Base-by-base conservation (phyloP, 2,797 vertebrate genomes). In the Pseudochirops corinnae region DNA sequence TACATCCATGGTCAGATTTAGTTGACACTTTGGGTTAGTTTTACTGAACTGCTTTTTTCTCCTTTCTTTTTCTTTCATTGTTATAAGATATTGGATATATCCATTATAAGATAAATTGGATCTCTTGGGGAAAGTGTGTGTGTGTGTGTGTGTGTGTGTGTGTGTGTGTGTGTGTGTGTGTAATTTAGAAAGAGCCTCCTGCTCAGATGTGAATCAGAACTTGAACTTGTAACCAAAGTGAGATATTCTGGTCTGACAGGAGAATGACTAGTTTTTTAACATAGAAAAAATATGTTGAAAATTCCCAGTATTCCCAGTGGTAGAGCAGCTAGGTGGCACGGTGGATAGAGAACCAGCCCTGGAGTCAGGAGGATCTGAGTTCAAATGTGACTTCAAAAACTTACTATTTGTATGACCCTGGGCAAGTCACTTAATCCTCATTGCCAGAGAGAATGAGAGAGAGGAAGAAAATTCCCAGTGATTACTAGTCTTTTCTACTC, bases 391-490 rank as follows among this genome's bases (percentile, higher is more conserved):
- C 93, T 96, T 95, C 94, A 94, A 96, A 97, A 96, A 96, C 98
- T 94, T 91, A n/a, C 0, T 56, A 97, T 95, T 97, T 97, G 96
- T 94, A 96, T 98, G 96, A 97, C 96, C 97, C 0, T 3, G 94
- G 46, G 91, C 87, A 95, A 56, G 57, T 96, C 90, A 62, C 12
- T 62, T 33, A 62, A 33, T 3, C 60, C 31, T 62, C 31, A 62
- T 13, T 33, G 58, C 26, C 94, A 95, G 87, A 96, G 62, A 98
- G 96, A 94, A 97, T 97, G 90, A 97, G 92, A 96, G 93, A 96
- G 96, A 95, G 96, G 95, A 62, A 98, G 96, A 94, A 96, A 95
- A 56, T 56, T 62, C 16, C 58, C 58, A 62, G 11, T 62, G 29
- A 33, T 67, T 67, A 67, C 62, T 67, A n/a, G 33, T n/a, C 33